Evolutionary conservation across 2,888 invertebrate species (phyloP), one percentile per base, ranked within the genome.

Genomic region (Eupelmus urozonus): DNA sequence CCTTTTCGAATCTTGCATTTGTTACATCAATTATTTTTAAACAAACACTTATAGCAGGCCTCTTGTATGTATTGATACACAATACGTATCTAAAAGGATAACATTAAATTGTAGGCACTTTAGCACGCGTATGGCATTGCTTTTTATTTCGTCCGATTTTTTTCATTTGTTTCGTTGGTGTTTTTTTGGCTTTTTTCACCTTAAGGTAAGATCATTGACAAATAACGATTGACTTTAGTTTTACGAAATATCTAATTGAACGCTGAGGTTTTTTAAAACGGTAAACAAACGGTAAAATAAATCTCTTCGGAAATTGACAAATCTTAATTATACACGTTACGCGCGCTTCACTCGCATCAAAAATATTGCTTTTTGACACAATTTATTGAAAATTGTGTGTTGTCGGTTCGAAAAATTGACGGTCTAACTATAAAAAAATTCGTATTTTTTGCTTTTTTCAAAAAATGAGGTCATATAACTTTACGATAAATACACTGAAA

Each of bases 21-120:
- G n/a, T n/a, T n/a, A 49, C 16, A 49, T 49, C 16, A 11, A 5
- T 13, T 13, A 49, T 20, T 63, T 60, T 60, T 16, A 62, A 23
- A 40, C 23, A 29, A 71, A 29, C 20, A 51, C 34, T n/a, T 27
- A n/a, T 34, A 65, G 34, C 55, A 34, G 66, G 49, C 49, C 66
- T 18, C 29, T 62, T 40, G 11, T 53, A 62, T 51, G 42, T 60
- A 51, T 42, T 51, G 45, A 60, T 29, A 57, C 40, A 51, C 40
- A 51, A 57, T 40, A 60, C n/a, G 9, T 53, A n/a, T 20, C 23
- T 60, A 78, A 80, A 81, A 77, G 63, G 71, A 81, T 74, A 82
- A 80, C 66, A 51, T 83, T 79, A 80, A 84, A 82, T 82, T 82
- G 80, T 84, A 85, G 85, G 86, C 85, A 85, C 85, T 85, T 86